Evolutionary conservation across 2,888 invertebrate species (phyloP).

Genomic region (Oscheius sp.): DNA sequence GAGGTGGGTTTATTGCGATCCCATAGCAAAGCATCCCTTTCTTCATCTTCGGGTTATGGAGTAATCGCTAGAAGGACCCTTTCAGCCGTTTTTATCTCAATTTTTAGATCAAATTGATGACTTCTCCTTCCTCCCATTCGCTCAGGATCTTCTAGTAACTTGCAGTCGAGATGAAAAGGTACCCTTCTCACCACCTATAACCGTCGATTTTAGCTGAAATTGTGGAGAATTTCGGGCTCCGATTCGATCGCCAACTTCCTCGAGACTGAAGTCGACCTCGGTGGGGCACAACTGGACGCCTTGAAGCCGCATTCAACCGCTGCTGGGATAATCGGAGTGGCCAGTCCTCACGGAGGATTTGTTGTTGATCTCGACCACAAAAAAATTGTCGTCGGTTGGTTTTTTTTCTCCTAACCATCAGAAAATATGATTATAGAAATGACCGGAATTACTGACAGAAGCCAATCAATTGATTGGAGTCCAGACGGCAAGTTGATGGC

Average conservation of each 20-base stretch:
- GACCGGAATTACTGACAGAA: conserved; percentile 74
- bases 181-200: neutral
- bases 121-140: conserved; percentile 93
- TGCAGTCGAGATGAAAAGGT: conserved; percentile 76
- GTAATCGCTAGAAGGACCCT: neutral
- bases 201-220: conserved; percentile 33
- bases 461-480: conserved; percentile 90
- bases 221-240: conserved; percentile 77
- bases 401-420: neutral
- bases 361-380: conserved; percentile 83
- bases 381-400: conserved; percentile 33
- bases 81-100: neutral
- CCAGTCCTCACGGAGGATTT: conserved; percentile 83
- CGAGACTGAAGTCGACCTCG: conserved; percentile 39
- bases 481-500: conserved; percentile 83
- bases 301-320: conserved; percentile 81
- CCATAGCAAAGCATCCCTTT: neutral
- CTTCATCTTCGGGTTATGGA: neutral
- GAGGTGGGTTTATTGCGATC: conserved; percentile 62
- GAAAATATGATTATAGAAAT: conserved; percentile 36
- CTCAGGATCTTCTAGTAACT: conserved; percentile 88
- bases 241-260: conserved; percentile 8
- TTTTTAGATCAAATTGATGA: conserved; percentile 89
- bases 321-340: conserved; percentile 86
- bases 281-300: conserved; percentile 36